phyloP scores from a whole-genome alignment of 2,113 vertebrate genomes.

The Dasypus novemcinctus region DNA sequence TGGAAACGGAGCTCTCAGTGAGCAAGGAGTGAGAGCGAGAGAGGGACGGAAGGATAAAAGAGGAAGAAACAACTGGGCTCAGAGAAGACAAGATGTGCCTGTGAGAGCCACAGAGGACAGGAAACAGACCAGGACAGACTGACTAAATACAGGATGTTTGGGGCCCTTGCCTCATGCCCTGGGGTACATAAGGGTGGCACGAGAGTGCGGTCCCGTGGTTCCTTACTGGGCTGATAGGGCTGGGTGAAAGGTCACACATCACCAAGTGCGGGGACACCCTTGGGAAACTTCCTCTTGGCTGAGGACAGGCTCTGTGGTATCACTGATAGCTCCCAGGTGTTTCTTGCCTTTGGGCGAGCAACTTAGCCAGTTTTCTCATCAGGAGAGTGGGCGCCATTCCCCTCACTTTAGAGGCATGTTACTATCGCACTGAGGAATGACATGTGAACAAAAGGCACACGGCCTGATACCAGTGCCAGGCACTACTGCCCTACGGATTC shows the following conservation, averaged over 20 bases:
- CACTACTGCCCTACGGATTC: not conserved
- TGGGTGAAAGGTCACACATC: not conserved
- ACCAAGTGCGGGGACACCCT: not conserved
- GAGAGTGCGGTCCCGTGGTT: not conserved
- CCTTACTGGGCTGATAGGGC: not conserved
- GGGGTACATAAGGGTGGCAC: not conserved
- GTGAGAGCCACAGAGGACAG: constrained; percentile 50
- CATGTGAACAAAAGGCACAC: not conserved
- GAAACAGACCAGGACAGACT: constrained; percentile 9
- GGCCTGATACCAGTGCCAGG: not conserved
- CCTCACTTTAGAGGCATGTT: not conserved
- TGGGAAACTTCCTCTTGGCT: constrained; percentile 39
- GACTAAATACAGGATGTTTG: not conserved
- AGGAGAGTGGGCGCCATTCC: not conserved
- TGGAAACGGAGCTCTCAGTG: not conserved
- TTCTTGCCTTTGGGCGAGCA: not conserved
- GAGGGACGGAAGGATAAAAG: constrained; percentile 42
- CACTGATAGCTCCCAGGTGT: not conserved
- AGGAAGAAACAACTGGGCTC: constrained; percentile 42
- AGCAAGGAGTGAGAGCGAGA: not conserved
- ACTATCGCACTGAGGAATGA: not conserved
- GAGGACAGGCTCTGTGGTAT: not conserved
- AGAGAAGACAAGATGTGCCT: constrained; percentile 56
- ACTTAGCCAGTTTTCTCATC: not conserved
- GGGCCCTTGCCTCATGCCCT: not conserved